Percentiles rank a stretch among this genome's conserved stretches.
These are phyloP conservation scores for Leucophenga maculata DNA, from an alignment of 2,888 invertebrate genomes.

Conservation along the genomic window DNA sequence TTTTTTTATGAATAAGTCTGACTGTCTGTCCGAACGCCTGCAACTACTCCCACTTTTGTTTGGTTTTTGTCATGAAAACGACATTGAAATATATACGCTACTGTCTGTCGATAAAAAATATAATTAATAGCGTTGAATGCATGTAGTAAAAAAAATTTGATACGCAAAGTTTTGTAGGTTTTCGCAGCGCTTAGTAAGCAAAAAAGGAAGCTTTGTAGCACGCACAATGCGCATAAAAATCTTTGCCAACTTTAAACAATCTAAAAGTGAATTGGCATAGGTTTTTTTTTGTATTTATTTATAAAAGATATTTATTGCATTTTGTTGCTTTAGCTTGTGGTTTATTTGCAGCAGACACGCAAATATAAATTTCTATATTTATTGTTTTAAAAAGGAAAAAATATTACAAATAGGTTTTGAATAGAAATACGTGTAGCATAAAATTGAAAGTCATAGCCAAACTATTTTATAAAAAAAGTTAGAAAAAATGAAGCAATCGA, in stretches of 20 bases:
- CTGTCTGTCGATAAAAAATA: neutral
- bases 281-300: slow-evolving; percentile 57
- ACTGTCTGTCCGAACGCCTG: too few species aligned
- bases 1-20: too few species aligned
- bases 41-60: slow-evolving; percentile 23
- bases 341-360: slow-evolving; percentile 51
- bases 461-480: too few species aligned
- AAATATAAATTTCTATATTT: slow-evolving; percentile 33
- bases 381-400: slow-evolving; percentile 45
- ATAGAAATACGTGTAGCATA: too few species aligned
- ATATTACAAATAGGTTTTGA: slow-evolving; percentile 16
- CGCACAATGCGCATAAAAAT: neutral
- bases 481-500: too few species aligned
- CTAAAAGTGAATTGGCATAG: slow-evolving; percentile 54
- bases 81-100: slow-evolving; percentile 35
- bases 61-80: slow-evolving; percentile 35
- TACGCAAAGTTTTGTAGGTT: too few species aligned
- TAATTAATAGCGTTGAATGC: too few species aligned
- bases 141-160: too few species aligned
- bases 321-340: neutral
- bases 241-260: slow-evolving; percentile 52
- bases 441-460: slow-evolving; percentile 35
- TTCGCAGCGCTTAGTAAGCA: too few species aligned
- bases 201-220: neutral
- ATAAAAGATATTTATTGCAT: slow-evolving; percentile 35